These are phyloP conservation scores for Smittia sp. DNA, from an alignment of 2,888 invertebrate genomes.

Conservation along the genomic window DNA sequence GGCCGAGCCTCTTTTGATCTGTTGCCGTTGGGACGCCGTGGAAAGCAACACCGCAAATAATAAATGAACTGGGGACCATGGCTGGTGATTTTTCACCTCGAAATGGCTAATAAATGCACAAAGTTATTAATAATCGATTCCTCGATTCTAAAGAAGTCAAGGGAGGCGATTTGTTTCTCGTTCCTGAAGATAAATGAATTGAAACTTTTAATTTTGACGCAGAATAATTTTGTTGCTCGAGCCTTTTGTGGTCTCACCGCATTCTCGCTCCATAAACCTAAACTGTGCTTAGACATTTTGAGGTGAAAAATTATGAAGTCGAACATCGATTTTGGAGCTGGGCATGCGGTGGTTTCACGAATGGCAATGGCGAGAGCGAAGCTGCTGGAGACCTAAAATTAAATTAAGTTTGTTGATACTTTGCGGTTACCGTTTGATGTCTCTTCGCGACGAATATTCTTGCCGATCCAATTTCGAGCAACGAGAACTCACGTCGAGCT, in stretches of 20 bases:
- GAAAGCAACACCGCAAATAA: slow-evolving; percentile 35
- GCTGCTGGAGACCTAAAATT: too few relatives aligned
- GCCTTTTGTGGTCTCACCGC: slow-evolving; percentile 21
- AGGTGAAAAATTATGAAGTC: slow-evolving; percentile 10
- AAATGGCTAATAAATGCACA: slow-evolving; percentile 32
- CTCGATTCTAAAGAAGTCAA: neutral
- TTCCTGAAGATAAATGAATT: slow-evolving; percentile 28
- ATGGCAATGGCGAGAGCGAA: neutral
- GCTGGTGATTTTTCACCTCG: slow-evolving; percentile 31
- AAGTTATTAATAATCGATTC: slow-evolving; percentile 30
- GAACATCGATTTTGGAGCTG: neutral
- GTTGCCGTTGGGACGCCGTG: slow-evolving; percentile 3
- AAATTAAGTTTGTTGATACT: too few relatives aligned
- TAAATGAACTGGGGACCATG: slow-evolving; percentile 10
- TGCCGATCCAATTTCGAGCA: too few relatives aligned
- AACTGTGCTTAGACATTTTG: neutral
- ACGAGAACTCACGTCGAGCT: too few relatives aligned
- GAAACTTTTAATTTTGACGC: neutral
- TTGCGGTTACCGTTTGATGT: too few relatives aligned
- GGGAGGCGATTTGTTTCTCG: neutral
- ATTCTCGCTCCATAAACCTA: neutral
- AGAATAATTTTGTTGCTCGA: neutral
- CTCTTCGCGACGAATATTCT: too few relatives aligned
- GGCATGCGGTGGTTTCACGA: neutral
- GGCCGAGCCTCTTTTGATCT: slow-evolving; percentile 35